These are phyloP conservation scores for Spilogale gracilis DNA, from an alignment of 2,113 vertebrate species.

Conservation along the genomic window DNA sequence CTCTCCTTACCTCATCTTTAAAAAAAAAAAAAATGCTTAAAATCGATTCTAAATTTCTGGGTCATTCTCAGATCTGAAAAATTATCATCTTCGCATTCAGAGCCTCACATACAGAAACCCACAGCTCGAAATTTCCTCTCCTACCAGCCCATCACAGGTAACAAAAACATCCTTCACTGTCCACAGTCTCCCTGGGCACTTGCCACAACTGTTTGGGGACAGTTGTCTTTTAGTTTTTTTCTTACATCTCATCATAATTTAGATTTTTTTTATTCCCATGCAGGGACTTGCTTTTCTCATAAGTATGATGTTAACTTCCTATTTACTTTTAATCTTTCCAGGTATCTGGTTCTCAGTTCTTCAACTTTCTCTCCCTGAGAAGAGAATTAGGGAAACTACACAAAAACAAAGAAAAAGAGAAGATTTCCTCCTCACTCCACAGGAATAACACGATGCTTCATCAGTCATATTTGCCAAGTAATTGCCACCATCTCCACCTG, in stretches of 20 bases:
- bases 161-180: accelerated
- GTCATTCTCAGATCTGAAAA: neutral
- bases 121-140: neutral
- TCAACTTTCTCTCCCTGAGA: neutral
- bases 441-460: neutral
- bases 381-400: neutral
- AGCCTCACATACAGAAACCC: neutral
- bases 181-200: neutral
- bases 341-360: neutral
- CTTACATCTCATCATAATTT: neutral
- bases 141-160: accelerated
- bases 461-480: neutral
- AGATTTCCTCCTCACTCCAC: neutral
- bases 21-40: neutral
- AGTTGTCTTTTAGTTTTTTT: neutral
- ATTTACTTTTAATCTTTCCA: neutral
- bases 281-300: neutral
- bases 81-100: neutral
- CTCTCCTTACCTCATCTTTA: neutral
- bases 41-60: neutral
- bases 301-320: neutral
- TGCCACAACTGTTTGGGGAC: accelerated
- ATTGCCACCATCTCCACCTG: neutral
- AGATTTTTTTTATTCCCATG: neutral
- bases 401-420: neutral